These are phyloP conservation scores for Onychorhynchus coronatus DNA, from an alignment of 2,113 vertebrate genomes.

Conservation along the genomic window DNA sequence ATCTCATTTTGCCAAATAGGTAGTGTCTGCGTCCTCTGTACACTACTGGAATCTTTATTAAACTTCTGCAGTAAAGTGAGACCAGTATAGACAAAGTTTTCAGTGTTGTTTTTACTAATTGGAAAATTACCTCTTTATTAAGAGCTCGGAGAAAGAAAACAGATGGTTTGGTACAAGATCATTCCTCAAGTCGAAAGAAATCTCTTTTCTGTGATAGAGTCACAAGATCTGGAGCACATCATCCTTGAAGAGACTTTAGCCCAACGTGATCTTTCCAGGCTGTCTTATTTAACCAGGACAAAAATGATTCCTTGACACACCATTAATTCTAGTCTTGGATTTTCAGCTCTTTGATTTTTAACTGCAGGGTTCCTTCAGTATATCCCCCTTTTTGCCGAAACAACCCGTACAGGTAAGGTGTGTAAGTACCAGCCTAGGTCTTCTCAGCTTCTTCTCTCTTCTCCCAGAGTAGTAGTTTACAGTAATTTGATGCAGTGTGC, in stretches of 20 bases:
- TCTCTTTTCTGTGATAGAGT: not conserved
- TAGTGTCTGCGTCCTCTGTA: not conserved
- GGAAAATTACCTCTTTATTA: not conserved
- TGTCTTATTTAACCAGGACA: not conserved
- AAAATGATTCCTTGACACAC: not conserved
- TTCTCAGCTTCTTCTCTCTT: not conserved
- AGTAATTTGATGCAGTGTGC: not conserved
- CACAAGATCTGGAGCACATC: not conserved
- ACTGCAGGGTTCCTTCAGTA: not conserved
- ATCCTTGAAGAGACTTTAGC: not conserved
- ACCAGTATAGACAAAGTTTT: not conserved
- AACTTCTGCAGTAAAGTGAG: not conserved
- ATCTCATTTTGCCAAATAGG: not conserved
- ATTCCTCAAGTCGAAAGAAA: not conserved
- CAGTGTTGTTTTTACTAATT: not conserved
- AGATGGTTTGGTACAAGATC: not conserved
- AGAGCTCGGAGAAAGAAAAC: not conserved
- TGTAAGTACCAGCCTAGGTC: not conserved
- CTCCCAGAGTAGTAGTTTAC: not conserved
- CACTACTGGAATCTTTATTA: not conserved
- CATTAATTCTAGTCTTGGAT: not conserved
- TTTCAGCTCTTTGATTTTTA: not conserved
- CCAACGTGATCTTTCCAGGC: not conserved
- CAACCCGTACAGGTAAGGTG: not conserved
- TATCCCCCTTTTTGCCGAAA: not conserved